phyloP scores from a whole-genome alignment of 2,797 vertebrate genomes.

The Manis crassicaudata region DNA sequence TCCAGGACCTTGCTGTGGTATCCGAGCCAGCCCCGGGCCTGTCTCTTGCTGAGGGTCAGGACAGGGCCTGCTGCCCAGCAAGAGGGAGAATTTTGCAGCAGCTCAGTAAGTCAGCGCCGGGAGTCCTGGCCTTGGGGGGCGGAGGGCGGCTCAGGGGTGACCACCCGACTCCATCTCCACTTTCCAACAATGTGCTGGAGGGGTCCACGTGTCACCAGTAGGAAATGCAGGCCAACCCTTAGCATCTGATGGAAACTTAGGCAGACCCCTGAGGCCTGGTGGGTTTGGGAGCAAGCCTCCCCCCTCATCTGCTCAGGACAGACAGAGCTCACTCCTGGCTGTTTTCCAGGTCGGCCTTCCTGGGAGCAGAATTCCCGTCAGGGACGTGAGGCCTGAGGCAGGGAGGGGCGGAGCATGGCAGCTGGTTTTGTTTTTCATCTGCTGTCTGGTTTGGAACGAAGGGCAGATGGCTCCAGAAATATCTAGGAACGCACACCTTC shows the following conservation, averaged over 20 bases:
- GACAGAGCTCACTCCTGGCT: not conserved
- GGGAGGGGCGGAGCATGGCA: accelerated
- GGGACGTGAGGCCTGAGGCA: not conserved
- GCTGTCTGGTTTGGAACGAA: not conserved
- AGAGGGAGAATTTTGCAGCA: not conserved
- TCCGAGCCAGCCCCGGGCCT: not conserved
- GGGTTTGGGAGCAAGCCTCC: accelerated
- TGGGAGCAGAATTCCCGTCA: not conserved
- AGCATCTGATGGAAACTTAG: not conserved
- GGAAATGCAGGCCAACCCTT: not conserved
- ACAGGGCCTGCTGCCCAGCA: not conserved
- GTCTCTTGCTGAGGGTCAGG: not conserved
- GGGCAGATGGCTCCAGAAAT: conserved; percentile 6
- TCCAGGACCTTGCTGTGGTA: not conserved
- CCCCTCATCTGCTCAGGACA: not conserved
- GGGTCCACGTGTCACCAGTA: not conserved
- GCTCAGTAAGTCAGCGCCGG: not conserved
- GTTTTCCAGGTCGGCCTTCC: not conserved
- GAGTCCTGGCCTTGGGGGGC: not conserved
- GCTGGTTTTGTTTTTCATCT: not conserved
- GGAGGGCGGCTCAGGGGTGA: not conserved
- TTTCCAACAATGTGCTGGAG: not conserved
- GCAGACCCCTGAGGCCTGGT: not conserved
- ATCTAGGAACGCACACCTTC: not conserved
- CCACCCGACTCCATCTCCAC: not conserved